A percentile compares a stretch with the other conserved stretches of the same genome.
Conservation (phyloP, 2,113 vertebrate genomes). For the Nannobrachium achirus region DNA sequence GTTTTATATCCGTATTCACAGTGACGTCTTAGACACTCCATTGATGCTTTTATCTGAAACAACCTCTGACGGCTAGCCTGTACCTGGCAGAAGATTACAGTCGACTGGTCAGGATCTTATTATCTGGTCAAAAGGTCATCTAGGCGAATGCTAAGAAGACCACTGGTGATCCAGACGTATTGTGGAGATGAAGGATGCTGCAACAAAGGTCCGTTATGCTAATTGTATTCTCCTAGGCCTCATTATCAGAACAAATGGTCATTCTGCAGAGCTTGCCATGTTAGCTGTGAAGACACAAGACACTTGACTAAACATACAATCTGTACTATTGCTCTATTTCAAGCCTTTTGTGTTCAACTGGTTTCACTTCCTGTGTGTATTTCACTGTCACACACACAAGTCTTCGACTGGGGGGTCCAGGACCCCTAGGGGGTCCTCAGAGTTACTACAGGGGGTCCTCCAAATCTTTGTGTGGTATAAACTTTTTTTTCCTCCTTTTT, state of each 20-base stretch:
- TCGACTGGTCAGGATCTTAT: no score
- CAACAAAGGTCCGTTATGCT: constrained; percentile 42
- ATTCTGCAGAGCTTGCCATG: neutral
- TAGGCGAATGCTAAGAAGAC: constrained; percentile 17
- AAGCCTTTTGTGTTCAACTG: neutral
- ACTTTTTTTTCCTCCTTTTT: no score
- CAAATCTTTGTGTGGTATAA: no score
- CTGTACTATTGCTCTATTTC: no score
- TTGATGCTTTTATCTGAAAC: no score
- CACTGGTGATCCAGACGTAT: constrained; percentile 29
- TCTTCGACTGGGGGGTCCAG: no score
- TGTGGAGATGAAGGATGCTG: constrained; percentile 37
- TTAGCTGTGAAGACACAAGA: neutral
- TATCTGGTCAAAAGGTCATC: constrained; percentile 28
- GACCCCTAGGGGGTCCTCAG: no score
- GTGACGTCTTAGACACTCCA: neutral
- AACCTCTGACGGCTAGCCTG: no score
- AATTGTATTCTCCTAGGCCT: neutral
- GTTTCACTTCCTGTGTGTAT: constrained; percentile 2
- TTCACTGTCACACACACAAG: neutral
- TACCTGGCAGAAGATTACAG: neutral
- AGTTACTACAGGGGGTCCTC: no score
- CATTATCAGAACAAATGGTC: constrained; percentile 27
- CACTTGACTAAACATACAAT: neutral
- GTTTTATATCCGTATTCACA: neutral